phyloP scores from a whole-genome alignment of 2,113 vertebrate genomes.

The Vidua chalybeata region DNA sequence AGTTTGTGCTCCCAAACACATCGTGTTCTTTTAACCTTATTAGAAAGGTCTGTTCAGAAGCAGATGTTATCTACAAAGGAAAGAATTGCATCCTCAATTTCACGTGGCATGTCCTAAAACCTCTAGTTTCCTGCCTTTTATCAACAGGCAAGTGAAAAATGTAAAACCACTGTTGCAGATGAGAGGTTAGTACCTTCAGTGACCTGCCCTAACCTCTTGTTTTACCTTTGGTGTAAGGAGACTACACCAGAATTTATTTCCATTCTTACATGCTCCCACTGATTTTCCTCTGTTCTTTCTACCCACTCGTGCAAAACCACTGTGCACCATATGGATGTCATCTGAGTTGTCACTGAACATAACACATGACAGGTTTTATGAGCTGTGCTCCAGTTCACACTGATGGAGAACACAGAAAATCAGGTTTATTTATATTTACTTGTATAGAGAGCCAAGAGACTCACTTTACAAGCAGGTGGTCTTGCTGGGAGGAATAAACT shows the following conservation, averaged over 20 bases:
- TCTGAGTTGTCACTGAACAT: neutral
- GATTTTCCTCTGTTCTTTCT: neutral
- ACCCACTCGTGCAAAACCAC: neutral
- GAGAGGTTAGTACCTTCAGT: neutral
- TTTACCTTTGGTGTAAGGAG: neutral
- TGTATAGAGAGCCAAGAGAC: neutral
- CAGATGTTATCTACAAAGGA: neutral
- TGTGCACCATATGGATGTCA: neutral
- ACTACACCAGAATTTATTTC: neutral
- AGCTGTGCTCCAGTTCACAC: neutral
- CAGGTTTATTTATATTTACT: slow-evolving; percentile 4
- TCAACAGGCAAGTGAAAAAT: neutral
- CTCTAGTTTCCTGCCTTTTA: neutral
- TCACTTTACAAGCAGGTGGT: neutral
- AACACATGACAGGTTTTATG: slow-evolving; percentile 5
- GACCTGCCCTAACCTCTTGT: neutral
- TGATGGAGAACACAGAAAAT: neutral
- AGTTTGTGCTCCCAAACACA: neutral
- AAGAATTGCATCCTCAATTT: neutral
- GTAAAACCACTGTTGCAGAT: neutral
- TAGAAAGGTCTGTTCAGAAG: neutral
- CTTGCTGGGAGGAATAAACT: neutral
- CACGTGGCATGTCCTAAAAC: neutral
- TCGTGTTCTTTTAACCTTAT: fast-evolving
- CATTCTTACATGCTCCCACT: neutral